Conservation (phyloP, 2,888 invertebrate species). For the Drosophila picticornis region DNA sequence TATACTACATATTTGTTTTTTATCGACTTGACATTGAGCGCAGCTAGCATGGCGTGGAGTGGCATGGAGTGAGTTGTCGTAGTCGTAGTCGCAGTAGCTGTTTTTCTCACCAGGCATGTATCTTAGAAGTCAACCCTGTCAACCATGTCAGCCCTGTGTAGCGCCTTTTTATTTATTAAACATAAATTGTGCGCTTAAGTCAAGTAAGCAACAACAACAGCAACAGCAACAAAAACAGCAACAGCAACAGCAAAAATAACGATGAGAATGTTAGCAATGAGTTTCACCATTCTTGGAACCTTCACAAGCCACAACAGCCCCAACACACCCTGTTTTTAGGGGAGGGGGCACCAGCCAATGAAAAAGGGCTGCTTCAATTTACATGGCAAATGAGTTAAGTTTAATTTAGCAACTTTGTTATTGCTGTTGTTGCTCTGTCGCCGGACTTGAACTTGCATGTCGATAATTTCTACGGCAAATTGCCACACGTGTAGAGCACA, state of each 20-base stretch:
- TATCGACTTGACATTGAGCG: conserved; percentile 36
- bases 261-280: conserved; percentile 29
- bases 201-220: conserved; percentile 4
- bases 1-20: conserved; percentile 7
- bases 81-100: neutral
- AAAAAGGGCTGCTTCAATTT: conserved; percentile 61
- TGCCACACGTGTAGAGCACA: conserved; percentile 8
- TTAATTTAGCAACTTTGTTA: conserved; percentile 4
- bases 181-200: conserved; percentile 28
- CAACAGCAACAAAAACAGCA: conserved; percentile 2
- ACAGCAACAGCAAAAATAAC: conserved; percentile 5
- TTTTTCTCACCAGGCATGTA: neutral
- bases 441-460: conserved; percentile 75
- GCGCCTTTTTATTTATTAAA: conserved; percentile 44
- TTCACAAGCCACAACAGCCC: neutral
- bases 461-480: conserved; percentile 58
- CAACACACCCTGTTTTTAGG: neutral
- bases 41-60: neutral
- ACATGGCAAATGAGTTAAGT: conserved; percentile 71
- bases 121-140: neutral
- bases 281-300: conserved; percentile 19
- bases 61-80: neutral
- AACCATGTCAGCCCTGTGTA: conserved; percentile 8
- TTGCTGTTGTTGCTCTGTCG: conserved; percentile 16
- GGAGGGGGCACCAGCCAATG: conserved; percentile 18